Conservation (phyloP, 2,797 vertebrate genomes). For the Arnoldichthys spilopterus region DNA sequence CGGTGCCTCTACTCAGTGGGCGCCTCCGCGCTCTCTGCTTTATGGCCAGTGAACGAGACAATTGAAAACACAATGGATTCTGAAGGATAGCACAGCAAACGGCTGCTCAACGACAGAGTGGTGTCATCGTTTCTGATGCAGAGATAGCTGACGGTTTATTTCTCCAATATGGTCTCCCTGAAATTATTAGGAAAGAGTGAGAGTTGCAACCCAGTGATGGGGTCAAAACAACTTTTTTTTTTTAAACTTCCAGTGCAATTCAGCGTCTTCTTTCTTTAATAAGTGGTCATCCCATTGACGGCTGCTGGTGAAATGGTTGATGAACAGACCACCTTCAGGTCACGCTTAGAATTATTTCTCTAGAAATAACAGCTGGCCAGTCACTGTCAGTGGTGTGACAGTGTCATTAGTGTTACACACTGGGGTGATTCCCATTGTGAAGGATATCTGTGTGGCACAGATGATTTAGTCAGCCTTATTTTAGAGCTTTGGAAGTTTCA, state of each 20-base stretch:
- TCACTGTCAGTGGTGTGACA: not conserved
- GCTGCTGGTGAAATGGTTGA: too few species aligned
- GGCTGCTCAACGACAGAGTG: conserved; percentile 51
- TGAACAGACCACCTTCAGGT: too few species aligned
- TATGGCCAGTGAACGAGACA: conserved; percentile 65
- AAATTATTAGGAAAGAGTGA: not conserved
- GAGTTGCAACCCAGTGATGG: conserved; percentile 14
- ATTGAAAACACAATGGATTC: conserved; percentile 73
- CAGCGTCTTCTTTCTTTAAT: not conserved
- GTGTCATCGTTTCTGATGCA: conserved; percentile 51
- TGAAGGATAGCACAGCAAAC: conserved; percentile 31
- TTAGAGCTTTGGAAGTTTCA: too few species aligned
- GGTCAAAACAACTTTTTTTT: conserved; percentile 18
- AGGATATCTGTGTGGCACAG: too few species aligned
- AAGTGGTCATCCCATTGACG: too few species aligned
- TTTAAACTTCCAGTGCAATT: not conserved
- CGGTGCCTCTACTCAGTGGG: conserved; percentile 57
- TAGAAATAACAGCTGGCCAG: not conserved
- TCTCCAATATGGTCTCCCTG: conserved; percentile 20
- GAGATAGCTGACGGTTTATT: conserved; percentile 47
- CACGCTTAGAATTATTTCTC: too few species aligned
- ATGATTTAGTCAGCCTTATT: too few species aligned
- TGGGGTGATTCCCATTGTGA: too few species aligned
- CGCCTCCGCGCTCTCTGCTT: conserved; percentile 61
- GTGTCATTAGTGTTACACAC: not conserved